Evolutionary conservation across 1,140 invertebrate species (phyloP), one percentile per base, ranked within the genome.

Genomic region (Xylocopa sonorina): DNA sequence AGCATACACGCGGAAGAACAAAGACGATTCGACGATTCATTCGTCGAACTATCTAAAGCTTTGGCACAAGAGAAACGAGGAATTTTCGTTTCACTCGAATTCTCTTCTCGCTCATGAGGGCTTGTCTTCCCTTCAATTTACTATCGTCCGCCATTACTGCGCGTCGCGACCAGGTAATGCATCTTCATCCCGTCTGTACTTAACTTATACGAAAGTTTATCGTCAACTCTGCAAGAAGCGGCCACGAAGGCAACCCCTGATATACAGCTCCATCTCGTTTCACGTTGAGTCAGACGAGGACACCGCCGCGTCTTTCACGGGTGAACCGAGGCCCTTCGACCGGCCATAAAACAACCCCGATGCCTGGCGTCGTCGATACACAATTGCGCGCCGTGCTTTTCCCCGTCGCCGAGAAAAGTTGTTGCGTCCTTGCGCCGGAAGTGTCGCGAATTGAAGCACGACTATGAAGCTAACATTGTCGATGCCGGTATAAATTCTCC

Each of bases 201-300:
- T 90, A 91, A 91, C 89, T 91, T 89, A 87, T 89, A 88, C 86
- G 82, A 91, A 91, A 91, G 87, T 91, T 91, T 90, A 90, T 90
- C 87, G 88, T 91, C 87, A 86, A 89, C 85, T 90, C 81, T 75
- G 73, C 87, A 88, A 88, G 88, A 88, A 87, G 73, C 82, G 63
- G 58, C 84, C 78, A 64, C 81, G 60, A 29, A 34, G 55, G 63
- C 34, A n/a, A n/a, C 12, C 6, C 63, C 12, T 32, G 51, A 48
- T 62, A 51, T 60, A 53, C 41, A 63, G 57, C 62, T 43, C 53
- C 67, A n/a, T 53, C 55, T 46, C 38, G 38, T 60, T 60, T 21
- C 75, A 38, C 50, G n/a, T n/a, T n/a, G 53, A 51, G 51, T 50
- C 57, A 62, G 69, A 74, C 71, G 66, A 68, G 46, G 80, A 72